Base-by-base conservation (phyloP, 2,797 vertebrate species). In the Cirrhinus molitorella region DNA sequence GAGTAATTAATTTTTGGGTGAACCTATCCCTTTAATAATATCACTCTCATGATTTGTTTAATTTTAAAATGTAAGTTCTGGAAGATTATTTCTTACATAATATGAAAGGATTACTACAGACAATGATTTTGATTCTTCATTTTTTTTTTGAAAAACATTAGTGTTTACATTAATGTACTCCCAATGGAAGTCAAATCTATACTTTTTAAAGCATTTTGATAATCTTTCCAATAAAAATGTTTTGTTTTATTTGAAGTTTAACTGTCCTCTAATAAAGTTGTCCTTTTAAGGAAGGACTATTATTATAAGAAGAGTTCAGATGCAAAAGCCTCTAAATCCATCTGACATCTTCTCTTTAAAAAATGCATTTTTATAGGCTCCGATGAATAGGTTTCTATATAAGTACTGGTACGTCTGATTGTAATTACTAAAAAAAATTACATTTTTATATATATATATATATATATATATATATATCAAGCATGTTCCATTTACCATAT, bases 171-270 rank as follows among this genome's bases (percentile, higher is more conserved):
- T 37, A 74, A n/a, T 37, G 28, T 12, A 43, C 66, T 43, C 37
- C 57, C n/a, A 25, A 47, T 76, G 1, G 17, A 57, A 77, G 40
- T 5, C n/a, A 6, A 61, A 9, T 47, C 45, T 1, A 23, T 25
- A 37, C 12, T 57, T 73, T 75, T 57, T n/a, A 75, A 34, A 57
- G 21, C 6, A 43, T 40, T 40, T 43, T 17, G 53, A 75, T 75
- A 23, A 21, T 31, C 1, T 65, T 19, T 34, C 3, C 16, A 65
- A 10, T 37, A 19, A 65, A 37, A 65, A 65, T 4, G 19, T 65
- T 65, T 34, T 5, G 19, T 43, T 65, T 34, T 21, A 34, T 34
- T 34, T 65, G 28, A 65, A 14, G 28, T 10, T 17, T 21, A 34
- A 34, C 9, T 65, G 28, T 63, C 17, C 14, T 31, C 8, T 10